Base-by-base conservation (phyloP, 2,888 invertebrate species). In the Nomada ruficornis region DNA sequence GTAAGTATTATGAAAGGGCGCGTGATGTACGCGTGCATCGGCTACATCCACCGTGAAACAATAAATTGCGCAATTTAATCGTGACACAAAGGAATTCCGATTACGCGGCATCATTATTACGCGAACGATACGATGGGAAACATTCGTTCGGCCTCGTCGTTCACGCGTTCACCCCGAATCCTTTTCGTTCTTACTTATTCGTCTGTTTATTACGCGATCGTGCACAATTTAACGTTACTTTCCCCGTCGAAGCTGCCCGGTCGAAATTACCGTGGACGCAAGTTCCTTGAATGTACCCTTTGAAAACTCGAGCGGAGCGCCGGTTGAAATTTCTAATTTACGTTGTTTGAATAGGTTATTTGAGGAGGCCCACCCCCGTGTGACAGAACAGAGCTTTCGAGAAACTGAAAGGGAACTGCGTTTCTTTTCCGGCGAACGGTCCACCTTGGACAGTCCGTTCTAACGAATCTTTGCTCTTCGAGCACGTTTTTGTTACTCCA, bases 11-110 rank as follows among this genome's bases (percentile, higher is more conserved):
- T 77, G 71, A 78, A 64, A 60, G 67, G 50, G 18, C 36, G 23
- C 20, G 71, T 71, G 78, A 77, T 67, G 71, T 60, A 62, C 62
- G 65, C 67, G 71, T 67, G 55, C 65, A 67, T 77, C 77, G 50
- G 54, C 29, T 52, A 55, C 57, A 77, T 54, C 47, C 60, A 26
- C 62, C 55, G 26, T 57, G 68, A 68, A 64, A 77, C 68, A 69
- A 64, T 79, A 77, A 79, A 79, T 77, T 64, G 77, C 50, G 63
- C 69, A 77, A 77, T 64, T 79, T 79, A 79, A 79, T 79, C 79
- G 57, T 11, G 64, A 13, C 63, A 13, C 68, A 44, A 57, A 63
- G 79, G 77, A 79, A 79, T 79, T 69, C 69, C 50, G 76, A 79
- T 79, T 75, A 75, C 77, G 62, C 67, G 29, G 54, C 54, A 44